A percentile compares a stretch with the other conserved stretches of the same genome.
Evolutionary conservation across 2,113 vertebrate genomes (phyloP).

Genomic region (Oriolus oriolus): DNA sequence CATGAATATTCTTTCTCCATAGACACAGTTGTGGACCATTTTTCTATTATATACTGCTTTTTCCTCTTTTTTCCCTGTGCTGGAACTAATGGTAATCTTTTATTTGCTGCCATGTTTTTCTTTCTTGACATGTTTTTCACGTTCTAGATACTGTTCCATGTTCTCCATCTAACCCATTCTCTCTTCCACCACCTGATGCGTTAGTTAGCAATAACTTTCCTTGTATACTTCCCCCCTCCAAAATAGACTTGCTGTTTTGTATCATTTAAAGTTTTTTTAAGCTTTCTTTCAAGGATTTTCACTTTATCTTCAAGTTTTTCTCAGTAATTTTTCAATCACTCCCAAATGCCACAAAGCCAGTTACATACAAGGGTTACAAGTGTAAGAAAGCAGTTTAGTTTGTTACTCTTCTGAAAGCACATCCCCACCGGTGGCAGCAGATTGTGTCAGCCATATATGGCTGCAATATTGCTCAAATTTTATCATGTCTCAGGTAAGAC

Average conservation of each 20-base stretch:
- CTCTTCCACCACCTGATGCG: not conserved
- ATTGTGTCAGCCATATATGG: not conserved
- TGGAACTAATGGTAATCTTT: not conserved
- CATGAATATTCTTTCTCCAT: not conserved
- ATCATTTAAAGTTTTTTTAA: not conserved
- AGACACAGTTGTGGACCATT: not conserved
- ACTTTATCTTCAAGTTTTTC: not conserved
- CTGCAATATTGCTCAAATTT: constrained; percentile 26
- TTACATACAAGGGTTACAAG: not conserved
- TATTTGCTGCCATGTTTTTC: not conserved
- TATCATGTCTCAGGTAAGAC: constrained; percentile 56
- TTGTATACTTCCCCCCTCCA: not conserved
- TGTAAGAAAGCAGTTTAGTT: not conserved
- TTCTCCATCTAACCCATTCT: not conserved
- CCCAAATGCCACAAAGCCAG: not conserved
- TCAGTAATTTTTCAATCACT: not conserved
- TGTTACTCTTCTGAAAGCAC: not conserved
- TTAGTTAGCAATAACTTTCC: not conserved
- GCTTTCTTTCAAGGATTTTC: not conserved
- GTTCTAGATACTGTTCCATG: not conserved
- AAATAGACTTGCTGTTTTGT: not conserved
- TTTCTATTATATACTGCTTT: not conserved
- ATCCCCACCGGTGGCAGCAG: not conserved
- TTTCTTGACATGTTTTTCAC: not conserved
- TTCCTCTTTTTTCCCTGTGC: not conserved